Evolutionary conservation across 2,113 vertebrate species (phyloP), one percentile per base, ranked within the genome.

Genomic region (Sapajus apella): DNA sequence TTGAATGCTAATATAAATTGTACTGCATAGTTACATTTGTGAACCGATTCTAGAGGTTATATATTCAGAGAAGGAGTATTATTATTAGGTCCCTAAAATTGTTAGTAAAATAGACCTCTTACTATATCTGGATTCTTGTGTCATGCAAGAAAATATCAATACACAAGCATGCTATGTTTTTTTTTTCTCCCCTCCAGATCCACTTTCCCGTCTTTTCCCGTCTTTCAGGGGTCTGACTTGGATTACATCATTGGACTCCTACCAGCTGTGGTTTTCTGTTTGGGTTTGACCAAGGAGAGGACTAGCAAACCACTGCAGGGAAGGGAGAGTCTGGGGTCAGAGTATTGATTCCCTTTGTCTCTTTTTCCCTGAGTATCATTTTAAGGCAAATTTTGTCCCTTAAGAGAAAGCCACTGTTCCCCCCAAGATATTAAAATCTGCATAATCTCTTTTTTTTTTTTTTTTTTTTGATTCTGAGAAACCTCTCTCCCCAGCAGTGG

Each of bases 61-160:
- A 73, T 73, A 88, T 91, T 91, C 40, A 83, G 73, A 95, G 73
- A 70, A 73, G 96, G 32, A 72, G 13, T 45, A 76, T 82, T 75
- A 81, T 68, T 85, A 88, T 68, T 64, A 58, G 18, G 43, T 97
- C 10, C 13, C 14, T 75, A 32, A 95, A 76, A 88, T 30, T 76
- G 35, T 73, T 94, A 82, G 80, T 88, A 73, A 72, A 88, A 91
- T 37, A 86, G n/a, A 80, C 10, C 68, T 94, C 45, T 73, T 50
- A 68, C 37, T 76, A 20, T 64, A 70, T 87, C 72, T 23, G 17
- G 13, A 50, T 88, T 86, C n/a, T 92, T 18, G 8, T 32, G 66
- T 80, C 17, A 72, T 30, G 18, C 5, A 95, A 55, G 66, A 89
- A 94, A 52, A 35, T 66, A 72, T 35, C 35, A 96, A 56, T 30